Evolutionary conservation across 2,888 invertebrate species (phyloP).

Genomic region (Ganaspis brasiliensis): DNA sequence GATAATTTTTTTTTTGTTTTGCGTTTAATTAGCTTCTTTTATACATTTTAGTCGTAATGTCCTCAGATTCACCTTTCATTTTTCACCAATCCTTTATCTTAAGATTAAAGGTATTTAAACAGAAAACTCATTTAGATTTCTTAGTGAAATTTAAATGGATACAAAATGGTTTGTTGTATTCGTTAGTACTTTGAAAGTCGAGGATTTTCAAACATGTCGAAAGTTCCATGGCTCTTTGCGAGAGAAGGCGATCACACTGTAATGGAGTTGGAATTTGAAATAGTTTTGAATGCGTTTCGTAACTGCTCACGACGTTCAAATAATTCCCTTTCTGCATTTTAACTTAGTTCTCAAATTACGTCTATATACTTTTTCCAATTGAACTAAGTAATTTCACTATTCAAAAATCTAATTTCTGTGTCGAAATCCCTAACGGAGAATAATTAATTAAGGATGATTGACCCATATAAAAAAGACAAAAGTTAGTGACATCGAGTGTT

Average conservation of each 20-base stretch:
- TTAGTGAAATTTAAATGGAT: neutral
- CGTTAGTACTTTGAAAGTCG: neutral
- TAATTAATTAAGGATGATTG: too few relatives aligned
- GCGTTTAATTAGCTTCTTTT: too few relatives aligned
- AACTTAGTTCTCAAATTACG: constrained; percentile 14
- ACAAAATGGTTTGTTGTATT: neutral
- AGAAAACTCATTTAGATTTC: too few relatives aligned
- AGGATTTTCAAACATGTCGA: constrained; percentile 14
- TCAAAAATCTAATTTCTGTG: too few relatives aligned
- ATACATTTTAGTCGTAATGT: too few relatives aligned
- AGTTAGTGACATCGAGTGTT: too few relatives aligned
- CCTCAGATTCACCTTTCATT: too few relatives aligned
- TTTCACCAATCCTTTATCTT: too few relatives aligned
- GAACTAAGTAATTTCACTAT: neutral
- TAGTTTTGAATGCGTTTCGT: constrained; percentile 39
- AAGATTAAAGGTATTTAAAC: too few relatives aligned
- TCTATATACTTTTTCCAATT: constrained; percentile 13
- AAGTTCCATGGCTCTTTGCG: constrained; percentile 13
- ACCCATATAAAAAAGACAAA: too few relatives aligned
- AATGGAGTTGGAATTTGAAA: constrained; percentile 22
- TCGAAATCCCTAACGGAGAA: too few relatives aligned
- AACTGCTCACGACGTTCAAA: constrained; percentile 21
- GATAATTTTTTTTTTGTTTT: too few relatives aligned
- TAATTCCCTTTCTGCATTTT: constrained; percentile 30
- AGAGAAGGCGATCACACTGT: constrained; percentile 30